Conservation (phyloP, 2,113 vertebrate genomes). For the Stegastes partitus region DNA sequence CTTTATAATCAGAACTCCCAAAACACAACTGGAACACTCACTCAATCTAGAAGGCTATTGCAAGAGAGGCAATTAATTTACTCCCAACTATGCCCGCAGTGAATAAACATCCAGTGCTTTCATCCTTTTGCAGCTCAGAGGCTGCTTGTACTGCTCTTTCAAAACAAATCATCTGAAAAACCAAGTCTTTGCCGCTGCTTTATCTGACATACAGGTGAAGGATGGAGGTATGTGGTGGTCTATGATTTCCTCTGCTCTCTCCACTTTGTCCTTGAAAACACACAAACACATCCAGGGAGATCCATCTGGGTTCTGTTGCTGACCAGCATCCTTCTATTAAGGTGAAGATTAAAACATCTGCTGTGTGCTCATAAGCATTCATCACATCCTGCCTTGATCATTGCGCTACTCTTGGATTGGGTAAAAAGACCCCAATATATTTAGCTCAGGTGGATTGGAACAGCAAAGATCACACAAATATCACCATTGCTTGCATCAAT, state of each 20-base stretch:
- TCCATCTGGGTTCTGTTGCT: background rate
- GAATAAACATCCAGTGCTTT: slow-evolving; percentile 30
- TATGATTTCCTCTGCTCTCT: background rate
- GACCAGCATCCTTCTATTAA: background rate
- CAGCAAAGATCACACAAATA: too few relatives aligned
- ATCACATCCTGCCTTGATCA: too few relatives aligned
- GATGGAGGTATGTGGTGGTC: background rate
- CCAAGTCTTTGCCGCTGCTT: background rate
- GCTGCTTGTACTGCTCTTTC: background rate
- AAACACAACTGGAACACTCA: slow-evolving; percentile 14
- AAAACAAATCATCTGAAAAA: slow-evolving; percentile 30
- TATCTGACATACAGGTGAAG: background rate
- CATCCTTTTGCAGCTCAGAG: slow-evolving; percentile 18
- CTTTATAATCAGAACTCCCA: slow-evolving; percentile 18
- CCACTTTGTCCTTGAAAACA: slow-evolving; percentile 43
- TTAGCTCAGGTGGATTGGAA: too few relatives aligned
- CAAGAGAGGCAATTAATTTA: slow-evolving; percentile 56
- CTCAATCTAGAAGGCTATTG: slow-evolving; percentile 48
- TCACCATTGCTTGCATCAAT: too few relatives aligned
- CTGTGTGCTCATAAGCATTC: too few relatives aligned
- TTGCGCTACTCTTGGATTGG: too few relatives aligned
- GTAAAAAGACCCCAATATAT: too few relatives aligned
- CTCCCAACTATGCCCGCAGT: slow-evolving; percentile 32
- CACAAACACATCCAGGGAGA: slow-evolving; percentile 18
- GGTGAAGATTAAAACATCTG: slow-evolving; percentile 8